phyloP scores from a whole-genome alignment of 2,888 invertebrate genomes.

The Melinaea menophilus region DNA sequence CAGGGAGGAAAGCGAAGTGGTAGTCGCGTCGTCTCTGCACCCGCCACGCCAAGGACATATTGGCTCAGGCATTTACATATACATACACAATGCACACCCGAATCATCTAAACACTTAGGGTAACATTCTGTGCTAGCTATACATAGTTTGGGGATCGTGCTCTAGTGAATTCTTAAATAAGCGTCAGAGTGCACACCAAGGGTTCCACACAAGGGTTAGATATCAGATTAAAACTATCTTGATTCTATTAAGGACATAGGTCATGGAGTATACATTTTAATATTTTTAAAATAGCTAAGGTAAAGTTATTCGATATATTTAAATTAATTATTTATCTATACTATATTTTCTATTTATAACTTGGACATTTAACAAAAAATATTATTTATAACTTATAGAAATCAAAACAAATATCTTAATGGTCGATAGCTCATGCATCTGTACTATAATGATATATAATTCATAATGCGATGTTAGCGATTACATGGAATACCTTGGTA shows the following conservation, averaged over 20 bases:
- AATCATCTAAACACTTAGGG: conserved; percentile 35
- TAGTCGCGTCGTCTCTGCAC: conserved; percentile 69
- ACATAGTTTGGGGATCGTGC: conserved; percentile 31
- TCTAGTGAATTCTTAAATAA: conserved; percentile 12
- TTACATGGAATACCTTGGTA: too few species aligned
- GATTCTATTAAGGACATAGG: too few species aligned
- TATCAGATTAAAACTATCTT: background rate
- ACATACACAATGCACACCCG: conserved; percentile 63
- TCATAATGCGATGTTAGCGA: background rate
- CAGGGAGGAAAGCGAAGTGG: conserved; percentile 67
- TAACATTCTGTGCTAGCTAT: conserved; percentile 34
- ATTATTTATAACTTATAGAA: too few species aligned
- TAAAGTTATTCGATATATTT: too few species aligned
- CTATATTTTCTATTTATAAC: too few species aligned
- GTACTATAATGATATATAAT: background rate
- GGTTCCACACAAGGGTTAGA: background rate
- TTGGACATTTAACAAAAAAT: too few species aligned
- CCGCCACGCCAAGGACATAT: conserved; percentile 51
- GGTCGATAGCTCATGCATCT: conserved; percentile 5
- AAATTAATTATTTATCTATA: too few species aligned
- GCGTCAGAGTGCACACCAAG: conserved; percentile 1
- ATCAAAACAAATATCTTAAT: background rate
- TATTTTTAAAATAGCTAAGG: too few species aligned
- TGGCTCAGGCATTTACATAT: conserved; percentile 56
- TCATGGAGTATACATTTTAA: too few species aligned